Conservation (phyloP, 2,113 vertebrate genomes). For the Hoplias malabaricus region DNA sequence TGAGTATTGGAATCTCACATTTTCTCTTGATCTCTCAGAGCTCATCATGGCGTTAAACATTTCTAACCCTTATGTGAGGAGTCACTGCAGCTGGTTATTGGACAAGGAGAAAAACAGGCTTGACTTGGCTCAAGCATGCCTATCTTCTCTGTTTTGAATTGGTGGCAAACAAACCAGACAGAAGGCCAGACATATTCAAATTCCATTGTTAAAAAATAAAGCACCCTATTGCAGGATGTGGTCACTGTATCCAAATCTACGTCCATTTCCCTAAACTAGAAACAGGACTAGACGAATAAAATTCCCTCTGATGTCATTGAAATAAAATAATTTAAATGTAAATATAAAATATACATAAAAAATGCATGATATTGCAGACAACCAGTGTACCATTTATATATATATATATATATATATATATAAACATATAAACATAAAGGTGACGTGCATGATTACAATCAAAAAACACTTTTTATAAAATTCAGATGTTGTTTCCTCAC, state of each 20-base stretch:
- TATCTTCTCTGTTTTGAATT: conserved; percentile 40
- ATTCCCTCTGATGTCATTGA: no score
- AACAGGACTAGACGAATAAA: neutral
- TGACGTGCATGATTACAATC: no score
- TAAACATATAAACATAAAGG: no score
- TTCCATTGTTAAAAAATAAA: conserved; percentile 38
- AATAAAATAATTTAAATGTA: no score
- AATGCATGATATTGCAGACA: no score
- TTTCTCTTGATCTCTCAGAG: neutral
- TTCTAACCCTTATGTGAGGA: neutral
- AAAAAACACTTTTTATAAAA: no score
- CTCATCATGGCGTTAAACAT: neutral
- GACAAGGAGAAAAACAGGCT: neutral
- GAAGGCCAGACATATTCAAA: conserved; percentile 46
- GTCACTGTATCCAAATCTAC: conserved; percentile 32
- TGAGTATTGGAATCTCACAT: neutral
- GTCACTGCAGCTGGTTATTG: neutral
- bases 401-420: no score
- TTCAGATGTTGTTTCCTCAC: no score
- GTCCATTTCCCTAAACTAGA: neutral
- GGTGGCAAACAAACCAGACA: conserved; percentile 33
- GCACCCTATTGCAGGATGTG: conserved; percentile 21
- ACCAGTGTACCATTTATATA: no score
- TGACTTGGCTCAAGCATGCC: conserved; percentile 9
- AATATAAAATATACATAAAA: no score